These are phyloP conservation scores for Turritopsis rubra DNA, from an alignment of 30 jellyfish, hydroid and myxozoan genomes.

Conservation along the genomic window DNA sequence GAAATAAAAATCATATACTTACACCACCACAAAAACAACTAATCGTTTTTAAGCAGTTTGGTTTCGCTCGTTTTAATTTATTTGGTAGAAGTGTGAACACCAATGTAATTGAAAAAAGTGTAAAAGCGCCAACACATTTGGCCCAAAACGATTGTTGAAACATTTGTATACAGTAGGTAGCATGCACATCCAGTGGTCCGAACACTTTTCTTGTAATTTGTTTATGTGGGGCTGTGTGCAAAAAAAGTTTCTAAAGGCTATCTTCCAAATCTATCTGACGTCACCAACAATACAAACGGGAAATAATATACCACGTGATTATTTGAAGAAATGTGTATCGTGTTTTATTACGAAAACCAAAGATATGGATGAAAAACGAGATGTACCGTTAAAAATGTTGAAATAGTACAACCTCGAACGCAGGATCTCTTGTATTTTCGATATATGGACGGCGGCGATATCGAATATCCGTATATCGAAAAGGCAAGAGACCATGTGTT, in stretches of 20 bases:
- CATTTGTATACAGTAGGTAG: background rate
- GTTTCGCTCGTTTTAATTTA: background rate
- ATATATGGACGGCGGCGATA: background rate
- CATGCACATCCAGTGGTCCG: background rate
- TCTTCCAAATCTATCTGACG: background rate
- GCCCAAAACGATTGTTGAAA: background rate
- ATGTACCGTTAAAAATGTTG: no score
- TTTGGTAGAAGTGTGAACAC: background rate
- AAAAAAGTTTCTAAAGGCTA: background rate
- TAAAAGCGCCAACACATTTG: background rate
- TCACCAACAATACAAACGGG: background rate
- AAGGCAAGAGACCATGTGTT: background rate
- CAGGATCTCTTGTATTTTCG: background rate
- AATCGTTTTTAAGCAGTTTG: background rate
- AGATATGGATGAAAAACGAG: no score
- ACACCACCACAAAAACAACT: constrained; percentile 17
- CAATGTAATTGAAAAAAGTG: background rate
- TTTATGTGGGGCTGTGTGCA: constrained; percentile 8
- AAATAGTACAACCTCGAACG: background rate
- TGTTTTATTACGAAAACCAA: no score
- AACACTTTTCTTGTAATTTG: background rate
- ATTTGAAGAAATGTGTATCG: no score
- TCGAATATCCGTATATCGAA: background rate
- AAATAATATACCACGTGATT: background rate
- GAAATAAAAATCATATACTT: background rate